A percentile compares a stretch with the other conserved stretches of the same genome.
Evolutionary conservation across 2,888 invertebrate genomes (phyloP).

Genomic region (Azorinus chamasolen): DNA sequence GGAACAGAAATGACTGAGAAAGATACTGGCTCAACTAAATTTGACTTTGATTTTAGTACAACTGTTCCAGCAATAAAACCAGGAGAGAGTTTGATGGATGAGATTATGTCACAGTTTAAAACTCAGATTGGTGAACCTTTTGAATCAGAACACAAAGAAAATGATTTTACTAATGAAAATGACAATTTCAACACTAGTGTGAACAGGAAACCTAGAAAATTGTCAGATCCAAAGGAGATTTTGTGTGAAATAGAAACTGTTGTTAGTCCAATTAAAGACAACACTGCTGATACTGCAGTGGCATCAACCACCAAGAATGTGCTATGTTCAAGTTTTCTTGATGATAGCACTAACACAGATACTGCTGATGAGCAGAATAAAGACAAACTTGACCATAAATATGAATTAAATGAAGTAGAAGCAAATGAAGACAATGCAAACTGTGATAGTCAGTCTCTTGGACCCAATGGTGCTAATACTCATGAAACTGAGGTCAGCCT

Average conservation of each 20-base stretch:
- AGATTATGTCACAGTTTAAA: conserved; percentile 63
- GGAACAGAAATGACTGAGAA: too few species aligned
- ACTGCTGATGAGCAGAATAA: not conserved
- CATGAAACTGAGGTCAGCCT: conserved; percentile 1
- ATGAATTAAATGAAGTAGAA: not conserved
- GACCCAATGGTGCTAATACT: not conserved
- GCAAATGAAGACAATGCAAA: not conserved
- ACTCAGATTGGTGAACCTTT: conserved; percentile 24
- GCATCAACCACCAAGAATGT: conserved; percentile 2
- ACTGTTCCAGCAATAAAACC: not conserved
- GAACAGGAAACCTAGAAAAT: not conserved
- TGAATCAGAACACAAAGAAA: not conserved
- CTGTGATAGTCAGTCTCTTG: not conserved
- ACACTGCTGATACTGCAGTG: conserved; percentile 2
- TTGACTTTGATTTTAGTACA: too few species aligned
- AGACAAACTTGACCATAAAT: not conserved
- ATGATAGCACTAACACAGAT: conserved; percentile 5
- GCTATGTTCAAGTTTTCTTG: conserved; percentile 40
- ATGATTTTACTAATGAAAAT: not conserved
- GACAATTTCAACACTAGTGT: not conserved
- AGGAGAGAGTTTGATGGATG: conserved; percentile 63
- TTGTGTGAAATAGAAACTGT: conserved; percentile 15
- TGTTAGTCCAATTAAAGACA: conserved; percentile 41
- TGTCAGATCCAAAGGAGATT: not conserved
- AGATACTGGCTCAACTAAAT: too few species aligned